A percentile compares a stretch with the other conserved stretches of the same genome.
These are phyloP conservation scores for Gallinago undulata DNA, from an alignment of 2,113 vertebrate species.

Conservation along the genomic window DNA sequence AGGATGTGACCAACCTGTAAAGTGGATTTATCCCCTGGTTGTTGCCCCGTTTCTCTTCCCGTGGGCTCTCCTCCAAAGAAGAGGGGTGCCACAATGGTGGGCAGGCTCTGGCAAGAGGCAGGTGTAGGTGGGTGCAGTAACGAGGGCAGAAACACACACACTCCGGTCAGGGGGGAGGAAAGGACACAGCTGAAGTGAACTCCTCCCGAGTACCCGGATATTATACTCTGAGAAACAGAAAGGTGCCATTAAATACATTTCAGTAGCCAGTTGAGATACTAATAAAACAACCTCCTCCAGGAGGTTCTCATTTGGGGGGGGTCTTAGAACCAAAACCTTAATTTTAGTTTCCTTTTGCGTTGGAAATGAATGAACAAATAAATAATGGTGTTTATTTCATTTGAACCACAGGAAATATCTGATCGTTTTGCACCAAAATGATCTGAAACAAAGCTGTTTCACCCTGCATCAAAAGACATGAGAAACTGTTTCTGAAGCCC, in stretches of 20 bases:
- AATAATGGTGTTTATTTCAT: not conserved
- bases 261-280: not conserved
- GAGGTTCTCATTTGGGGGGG: not conserved
- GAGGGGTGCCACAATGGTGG: rapidly evolving
- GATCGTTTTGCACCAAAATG: not conserved
- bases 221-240: not conserved
- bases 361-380: not conserved
- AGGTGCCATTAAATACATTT: not conserved
- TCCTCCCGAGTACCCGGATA: not conserved
- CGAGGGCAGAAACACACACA: not conserved
- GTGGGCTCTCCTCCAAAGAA: not conserved
- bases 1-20: not conserved
- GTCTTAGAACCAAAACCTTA: not conserved
- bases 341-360: not conserved
- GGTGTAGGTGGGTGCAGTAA: not conserved
- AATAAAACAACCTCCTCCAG: not conserved
- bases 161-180: not conserved
- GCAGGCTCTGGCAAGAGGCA: not conserved
- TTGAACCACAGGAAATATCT: not conserved
- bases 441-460: not conserved
- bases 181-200: not conserved
- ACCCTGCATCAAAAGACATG: not conserved
- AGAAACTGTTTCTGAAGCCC: not conserved
- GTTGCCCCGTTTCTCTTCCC: not conserved
- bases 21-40: not conserved